Conservation (phyloP, 2,797 vertebrate genomes). For the Avahi laniger region DNA sequence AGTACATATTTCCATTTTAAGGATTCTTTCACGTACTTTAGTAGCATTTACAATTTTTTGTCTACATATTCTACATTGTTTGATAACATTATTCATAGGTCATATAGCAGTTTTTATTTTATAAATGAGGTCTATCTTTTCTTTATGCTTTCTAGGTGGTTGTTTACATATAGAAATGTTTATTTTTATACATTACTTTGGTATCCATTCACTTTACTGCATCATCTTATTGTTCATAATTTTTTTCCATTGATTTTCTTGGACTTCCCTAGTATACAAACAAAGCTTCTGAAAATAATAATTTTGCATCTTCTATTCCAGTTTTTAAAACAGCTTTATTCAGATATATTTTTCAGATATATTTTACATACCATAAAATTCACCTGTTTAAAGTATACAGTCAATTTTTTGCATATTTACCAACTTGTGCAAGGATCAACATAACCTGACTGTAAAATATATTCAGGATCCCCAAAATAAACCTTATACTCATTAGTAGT, state of each 20-base stretch:
- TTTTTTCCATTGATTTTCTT: neutral
- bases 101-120: neutral
- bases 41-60: neutral
- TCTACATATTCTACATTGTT: neutral
- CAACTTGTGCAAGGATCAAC: neutral
- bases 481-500: slow-evolving; percentile 23
- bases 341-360: neutral
- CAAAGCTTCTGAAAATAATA: neutral
- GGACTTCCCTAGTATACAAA: neutral
- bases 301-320: neutral
- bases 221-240: neutral
- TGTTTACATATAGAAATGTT: neutral
- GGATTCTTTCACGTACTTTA: neutral
- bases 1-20: neutral
- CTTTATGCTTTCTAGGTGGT: neutral
- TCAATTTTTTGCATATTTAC: neutral
- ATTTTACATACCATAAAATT: neutral
- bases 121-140: neutral
- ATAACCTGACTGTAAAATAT: slow-evolving; percentile 33
- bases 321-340: neutral
- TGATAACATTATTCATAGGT: neutral
- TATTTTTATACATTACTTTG: neutral
- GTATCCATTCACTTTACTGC: neutral
- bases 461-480: slow-evolving; percentile 25
- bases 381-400: neutral